Evolutionary conservation across 2,888 invertebrate species (phyloP).

Genomic region (Papilio protenor): DNA sequence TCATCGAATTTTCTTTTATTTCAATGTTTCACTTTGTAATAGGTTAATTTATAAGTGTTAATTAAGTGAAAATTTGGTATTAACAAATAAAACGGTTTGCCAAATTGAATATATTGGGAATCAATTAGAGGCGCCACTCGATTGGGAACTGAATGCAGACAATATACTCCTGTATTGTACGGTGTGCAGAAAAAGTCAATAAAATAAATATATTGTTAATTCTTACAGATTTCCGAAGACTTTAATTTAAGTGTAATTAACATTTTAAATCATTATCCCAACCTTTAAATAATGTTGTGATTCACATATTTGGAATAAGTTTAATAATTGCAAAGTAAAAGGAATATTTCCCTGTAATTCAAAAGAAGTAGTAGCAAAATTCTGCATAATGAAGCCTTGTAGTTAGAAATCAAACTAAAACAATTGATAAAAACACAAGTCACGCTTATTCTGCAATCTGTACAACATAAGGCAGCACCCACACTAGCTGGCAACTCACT

Average conservation of each 20-base stretch:
- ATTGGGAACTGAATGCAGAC: slow-evolving; percentile 49
- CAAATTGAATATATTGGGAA: slow-evolving; percentile 50
- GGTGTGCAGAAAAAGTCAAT: slow-evolving; percentile 18
- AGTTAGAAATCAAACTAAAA: background rate
- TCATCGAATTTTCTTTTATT: background rate
- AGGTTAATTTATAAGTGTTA: background rate
- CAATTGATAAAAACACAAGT: background rate
- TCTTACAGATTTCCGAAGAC: background rate
- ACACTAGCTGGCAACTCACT: slow-evolving; percentile 56
- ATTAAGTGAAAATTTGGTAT: slow-evolving; percentile 43
- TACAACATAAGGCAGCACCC: slow-evolving; percentile 51
- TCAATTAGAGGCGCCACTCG: slow-evolving; percentile 65
- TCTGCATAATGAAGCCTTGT: background rate
- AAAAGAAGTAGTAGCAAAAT: background rate
- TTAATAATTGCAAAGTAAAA: too few relatives aligned
- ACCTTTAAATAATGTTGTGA: too few relatives aligned
- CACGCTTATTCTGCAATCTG: slow-evolving; percentile 39
- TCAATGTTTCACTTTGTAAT: background rate
- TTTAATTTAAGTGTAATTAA: background rate
- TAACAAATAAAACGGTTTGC: slow-evolving; percentile 48
- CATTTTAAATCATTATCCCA: background rate
- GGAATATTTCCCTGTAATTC: too few relatives aligned
- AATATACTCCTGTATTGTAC: slow-evolving; percentile 34
- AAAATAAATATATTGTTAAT: background rate
- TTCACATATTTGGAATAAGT: too few relatives aligned